Percentiles rank a stretch among this genome's conserved stretches.
These are phyloP conservation scores for Phyllostomus hastatus DNA, from an alignment of 2,113 vertebrate genomes.

Conservation along the genomic window DNA sequence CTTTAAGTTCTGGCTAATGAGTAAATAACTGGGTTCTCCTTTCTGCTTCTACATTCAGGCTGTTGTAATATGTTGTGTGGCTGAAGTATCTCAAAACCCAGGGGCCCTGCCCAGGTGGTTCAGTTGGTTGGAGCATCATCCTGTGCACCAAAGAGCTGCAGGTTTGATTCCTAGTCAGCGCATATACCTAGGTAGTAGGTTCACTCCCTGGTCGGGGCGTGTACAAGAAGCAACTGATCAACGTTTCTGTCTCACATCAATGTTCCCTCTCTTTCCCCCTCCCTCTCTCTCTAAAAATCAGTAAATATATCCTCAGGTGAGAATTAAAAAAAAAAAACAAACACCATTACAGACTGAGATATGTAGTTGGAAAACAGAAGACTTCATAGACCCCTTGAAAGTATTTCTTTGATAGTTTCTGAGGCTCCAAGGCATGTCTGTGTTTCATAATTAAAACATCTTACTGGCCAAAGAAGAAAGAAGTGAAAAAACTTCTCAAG, in stretches of 20 bases:
- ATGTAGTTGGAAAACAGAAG: neutral
- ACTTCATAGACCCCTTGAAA: neutral
- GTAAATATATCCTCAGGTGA: no score
- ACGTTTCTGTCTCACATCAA: no score
- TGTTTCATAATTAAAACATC: neutral
- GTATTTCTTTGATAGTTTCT: neutral
- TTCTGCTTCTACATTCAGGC: neutral
- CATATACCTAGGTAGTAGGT: no score
- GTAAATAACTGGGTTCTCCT: neutral
- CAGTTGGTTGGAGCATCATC: no score
- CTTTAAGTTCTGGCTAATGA: slow-evolving; percentile 1
- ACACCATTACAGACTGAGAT: neutral
- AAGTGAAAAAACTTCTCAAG: neutral
- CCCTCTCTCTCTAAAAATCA: no score
- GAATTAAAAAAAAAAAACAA: no score
- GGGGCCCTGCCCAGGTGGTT: no score
- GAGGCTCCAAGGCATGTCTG: neutral
- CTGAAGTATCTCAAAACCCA: neutral
- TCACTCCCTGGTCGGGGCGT: no score
- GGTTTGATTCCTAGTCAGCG: no score
- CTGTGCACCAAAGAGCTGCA: no score
- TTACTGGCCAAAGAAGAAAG: neutral
- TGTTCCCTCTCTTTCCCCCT: no score
- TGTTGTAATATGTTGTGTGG: neutral
- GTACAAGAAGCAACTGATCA: no score